Conservation (phyloP, 1,140 invertebrate species). For the Panagrolaimus sp. region DNA sequence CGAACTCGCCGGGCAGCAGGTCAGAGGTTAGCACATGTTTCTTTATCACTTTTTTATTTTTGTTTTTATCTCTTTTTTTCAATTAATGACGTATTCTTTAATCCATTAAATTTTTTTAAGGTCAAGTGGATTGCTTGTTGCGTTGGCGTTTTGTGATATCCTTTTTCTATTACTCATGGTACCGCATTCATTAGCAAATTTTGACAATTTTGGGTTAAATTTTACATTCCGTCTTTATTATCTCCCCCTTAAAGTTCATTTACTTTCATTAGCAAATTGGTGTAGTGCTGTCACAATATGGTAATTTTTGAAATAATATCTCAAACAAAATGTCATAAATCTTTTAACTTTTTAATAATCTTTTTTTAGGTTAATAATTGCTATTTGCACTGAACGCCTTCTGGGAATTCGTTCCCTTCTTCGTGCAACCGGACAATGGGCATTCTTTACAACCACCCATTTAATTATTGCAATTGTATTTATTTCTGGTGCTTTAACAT, state of each 20-base stretch:
- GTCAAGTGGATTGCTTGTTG: conserved; percentile 41
- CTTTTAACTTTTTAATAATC: background rate
- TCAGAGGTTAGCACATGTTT: background rate
- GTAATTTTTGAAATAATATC: conserved; percentile 16
- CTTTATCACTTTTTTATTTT: background rate
- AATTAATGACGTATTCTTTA: background rate
- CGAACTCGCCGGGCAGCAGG: conserved; percentile 19
- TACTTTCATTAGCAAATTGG: conserved; percentile 46
- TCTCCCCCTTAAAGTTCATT: conserved; percentile 34
- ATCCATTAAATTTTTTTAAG: conserved; percentile 25
- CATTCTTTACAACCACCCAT: conserved; percentile 33
- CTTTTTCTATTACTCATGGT: conserved; percentile 41
- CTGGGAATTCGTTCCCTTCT: conserved; percentile 44
- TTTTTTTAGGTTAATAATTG: conserved; percentile 43
- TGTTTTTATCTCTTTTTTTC: background rate
- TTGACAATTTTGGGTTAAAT: conserved; percentile 40
- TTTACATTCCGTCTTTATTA: conserved; percentile 40
- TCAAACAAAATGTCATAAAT: background rate
- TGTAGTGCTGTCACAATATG: conserved; percentile 50
- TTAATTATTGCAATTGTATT: conserved; percentile 39
- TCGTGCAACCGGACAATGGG: conserved; percentile 24
- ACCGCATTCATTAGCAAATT: conserved; percentile 47
- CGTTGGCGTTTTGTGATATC: conserved; percentile 46
- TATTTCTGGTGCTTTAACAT: conserved; percentile 38
- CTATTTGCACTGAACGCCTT: conserved; percentile 46